Conservation (phyloP, 2,113 vertebrate genomes). For the Hipposideros armiger region DNA sequence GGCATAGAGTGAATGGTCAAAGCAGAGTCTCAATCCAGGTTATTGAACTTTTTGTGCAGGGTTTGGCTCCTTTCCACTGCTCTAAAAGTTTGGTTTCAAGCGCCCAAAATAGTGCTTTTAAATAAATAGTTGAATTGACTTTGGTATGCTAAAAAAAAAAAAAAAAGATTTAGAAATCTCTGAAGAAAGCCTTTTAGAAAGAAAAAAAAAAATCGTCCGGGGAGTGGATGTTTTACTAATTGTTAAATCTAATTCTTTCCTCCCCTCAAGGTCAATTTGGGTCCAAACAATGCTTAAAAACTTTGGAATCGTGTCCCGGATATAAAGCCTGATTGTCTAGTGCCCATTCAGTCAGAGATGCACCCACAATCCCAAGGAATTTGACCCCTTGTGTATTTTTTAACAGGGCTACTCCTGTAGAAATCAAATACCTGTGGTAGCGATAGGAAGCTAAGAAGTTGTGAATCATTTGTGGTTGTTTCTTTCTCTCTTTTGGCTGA, state of each 20-base stretch:
- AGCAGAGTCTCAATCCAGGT: neutral
- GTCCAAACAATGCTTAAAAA: neutral
- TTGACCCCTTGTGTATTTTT: neutral
- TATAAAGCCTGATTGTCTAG: neutral
- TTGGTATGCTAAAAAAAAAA: neutral
- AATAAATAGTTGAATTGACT: neutral
- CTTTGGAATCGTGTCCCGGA: neutral
- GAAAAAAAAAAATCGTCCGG: neutral
- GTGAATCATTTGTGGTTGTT: neutral
- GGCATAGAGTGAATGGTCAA: neutral
- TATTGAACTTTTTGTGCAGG: neutral
- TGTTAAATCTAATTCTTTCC: neutral
- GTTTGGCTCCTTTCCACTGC: neutral
- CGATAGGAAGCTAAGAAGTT: neutral
- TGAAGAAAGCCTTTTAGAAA: neutral
- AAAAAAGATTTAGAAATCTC: neutral
- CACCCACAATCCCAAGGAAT: neutral
- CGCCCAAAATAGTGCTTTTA: neutral
- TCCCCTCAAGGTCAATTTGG: neutral
- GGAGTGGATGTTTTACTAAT: neutral
- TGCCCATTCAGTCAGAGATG: neutral
- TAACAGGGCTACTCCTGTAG: neutral
- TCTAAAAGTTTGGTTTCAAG: neutral
- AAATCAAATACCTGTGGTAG: neutral
- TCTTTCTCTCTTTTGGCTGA: neutral